Evolutionary conservation across 2,888 invertebrate genomes (phyloP), one percentile per base, ranked within the genome.

Genomic region (Gerris lacustris): DNA sequence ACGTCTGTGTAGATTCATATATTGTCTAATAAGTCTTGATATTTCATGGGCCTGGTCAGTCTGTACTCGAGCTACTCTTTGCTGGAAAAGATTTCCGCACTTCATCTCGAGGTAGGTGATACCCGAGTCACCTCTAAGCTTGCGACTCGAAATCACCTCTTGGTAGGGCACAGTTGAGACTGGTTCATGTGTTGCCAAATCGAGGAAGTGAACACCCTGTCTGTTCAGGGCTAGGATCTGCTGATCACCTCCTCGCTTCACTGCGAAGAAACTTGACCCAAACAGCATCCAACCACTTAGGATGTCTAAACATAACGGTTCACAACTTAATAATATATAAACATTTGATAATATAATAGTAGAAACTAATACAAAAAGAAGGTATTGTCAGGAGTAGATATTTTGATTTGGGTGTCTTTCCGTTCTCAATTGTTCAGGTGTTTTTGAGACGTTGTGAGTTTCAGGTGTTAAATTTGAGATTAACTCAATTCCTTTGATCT

Each of bases 21-120:
- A 98, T 82, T 98, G 97, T 45, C 96, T 86, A 78, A 98, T 96
- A 77, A 98, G 86, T 75, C 96, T 88, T 68, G 96, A 94, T 77
- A 98, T 94, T 82, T 98, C 97, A 79, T 96, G 95, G 63, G 97
- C 97, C 83, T 98, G 93, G 82, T 97, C 96, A 0, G 97, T 98
- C 80, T 97, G 96, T 76, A 98, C 87, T 77, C 96, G 86, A 73
- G 95, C 94, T 77, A 96, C 94, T 76, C 94, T 87, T 82, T 96
- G 96, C 80, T 95, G 94, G 87, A 96, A 90, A 79, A 97, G 84
- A 79, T 96, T 96, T 47, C 97, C 96, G 79, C 95, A 93, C 82
- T 97, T 97, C 89, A 98, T 92, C 83, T 98, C 97, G 80, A 98
- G 84, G 82, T 88, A 95, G 73, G 96, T 84, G 1, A 92, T 90